phyloP scores from a whole-genome alignment of 1,140 invertebrate species.

The Papilio machaon region DNA sequence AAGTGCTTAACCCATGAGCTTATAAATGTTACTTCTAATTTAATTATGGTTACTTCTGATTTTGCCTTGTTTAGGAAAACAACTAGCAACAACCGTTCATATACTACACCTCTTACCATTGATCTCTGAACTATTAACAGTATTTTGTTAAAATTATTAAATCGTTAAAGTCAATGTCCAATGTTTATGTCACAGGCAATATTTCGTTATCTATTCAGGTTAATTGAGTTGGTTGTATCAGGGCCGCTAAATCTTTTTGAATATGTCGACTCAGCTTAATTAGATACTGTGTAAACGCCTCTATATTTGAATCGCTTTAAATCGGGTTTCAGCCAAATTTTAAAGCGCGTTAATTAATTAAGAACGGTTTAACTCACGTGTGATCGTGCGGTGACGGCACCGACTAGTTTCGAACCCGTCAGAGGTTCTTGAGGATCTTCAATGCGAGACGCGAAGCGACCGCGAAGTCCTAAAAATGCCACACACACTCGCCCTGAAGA shows the following conservation, averaged over 20 bases:
- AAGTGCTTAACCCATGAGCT: too few species aligned
- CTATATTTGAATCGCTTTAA: too few species aligned
- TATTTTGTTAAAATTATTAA: not conserved
- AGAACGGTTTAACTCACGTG: too few species aligned
- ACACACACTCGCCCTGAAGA: too few species aligned
- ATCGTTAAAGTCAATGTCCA: not conserved
- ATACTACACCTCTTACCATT: not conserved
- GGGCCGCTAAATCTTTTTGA: not conserved
- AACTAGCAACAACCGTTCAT: not conserved
- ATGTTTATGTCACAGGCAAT: not conserved
- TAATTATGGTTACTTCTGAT: not conserved
- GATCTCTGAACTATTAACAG: not conserved
- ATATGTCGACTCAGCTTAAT: conserved; percentile 20
- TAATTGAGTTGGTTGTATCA: conserved; percentile 15
- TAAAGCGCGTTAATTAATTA: not conserved
- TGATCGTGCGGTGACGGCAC: too few species aligned
- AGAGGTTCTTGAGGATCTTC: too few species aligned
- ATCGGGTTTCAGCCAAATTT: too few species aligned
- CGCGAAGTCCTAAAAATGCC: too few species aligned
- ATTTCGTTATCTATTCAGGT: conserved; percentile 23
- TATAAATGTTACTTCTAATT: too few species aligned
- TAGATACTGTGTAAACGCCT: conserved; percentile 2
- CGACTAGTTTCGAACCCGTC: too few species aligned
- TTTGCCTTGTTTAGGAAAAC: not conserved
- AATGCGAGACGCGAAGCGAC: too few species aligned